A percentile compares a stretch with the other conserved stretches of the same genome.
Conservation (phyloP, 35 echinoderm and acorn worm species). For the Lytechinus variegatus region DNA sequence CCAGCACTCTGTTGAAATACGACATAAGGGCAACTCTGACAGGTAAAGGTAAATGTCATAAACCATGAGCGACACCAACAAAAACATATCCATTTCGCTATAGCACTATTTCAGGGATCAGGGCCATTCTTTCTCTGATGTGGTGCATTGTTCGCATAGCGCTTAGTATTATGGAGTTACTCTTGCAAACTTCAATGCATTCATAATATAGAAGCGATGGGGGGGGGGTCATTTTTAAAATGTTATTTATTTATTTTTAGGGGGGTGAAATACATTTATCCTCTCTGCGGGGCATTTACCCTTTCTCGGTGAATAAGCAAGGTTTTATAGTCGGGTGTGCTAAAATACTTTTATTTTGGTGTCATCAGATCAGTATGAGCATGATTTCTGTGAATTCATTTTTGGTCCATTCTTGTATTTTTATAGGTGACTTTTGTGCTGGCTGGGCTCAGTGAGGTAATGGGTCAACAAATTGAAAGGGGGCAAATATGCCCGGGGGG, state of each 20-base stretch:
- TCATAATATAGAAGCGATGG: not conserved
- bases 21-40: constrained; percentile 16
- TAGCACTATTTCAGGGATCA: not conserved
- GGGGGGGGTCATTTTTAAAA: not conserved
- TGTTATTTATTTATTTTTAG: not conserved
- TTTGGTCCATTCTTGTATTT: no score
- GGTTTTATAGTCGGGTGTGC: no score
- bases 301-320: no score
- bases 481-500: no score
- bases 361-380: no score
- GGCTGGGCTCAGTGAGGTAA: no score
- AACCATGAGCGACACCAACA: constrained; percentile 16
- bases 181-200: not conserved
- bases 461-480: no score
- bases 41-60: not conserved
- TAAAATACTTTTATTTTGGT: no score
- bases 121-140: not conserved
- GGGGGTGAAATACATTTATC: no score
- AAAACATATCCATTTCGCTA: not conserved
- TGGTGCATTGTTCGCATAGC: not conserved
- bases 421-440: no score
- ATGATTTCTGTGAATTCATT: no score
- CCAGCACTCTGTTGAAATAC: not conserved
- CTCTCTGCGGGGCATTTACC: no score
- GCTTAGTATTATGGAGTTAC: not conserved